These are phyloP conservation scores for Scophthalmus maximus DNA, from an alignment of 2,113 vertebrate genomes.

Conservation along the genomic window DNA sequence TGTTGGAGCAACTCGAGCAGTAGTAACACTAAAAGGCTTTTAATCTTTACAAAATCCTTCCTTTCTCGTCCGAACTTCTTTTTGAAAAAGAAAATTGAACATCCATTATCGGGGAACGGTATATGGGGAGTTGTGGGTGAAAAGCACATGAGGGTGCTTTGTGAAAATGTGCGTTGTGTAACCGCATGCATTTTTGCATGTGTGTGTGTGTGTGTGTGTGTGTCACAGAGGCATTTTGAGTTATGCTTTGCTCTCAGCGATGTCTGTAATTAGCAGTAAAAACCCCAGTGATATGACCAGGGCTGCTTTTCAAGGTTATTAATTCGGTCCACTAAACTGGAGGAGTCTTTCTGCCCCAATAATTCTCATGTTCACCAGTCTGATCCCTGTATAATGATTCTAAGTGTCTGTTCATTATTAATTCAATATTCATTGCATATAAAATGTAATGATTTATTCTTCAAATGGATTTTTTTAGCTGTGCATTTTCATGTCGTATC, in stretches of 20 bases:
- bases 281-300: constrained; percentile 53
- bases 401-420: background rate
- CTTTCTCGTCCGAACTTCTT: constrained; percentile 45
- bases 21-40: constrained; percentile 75
- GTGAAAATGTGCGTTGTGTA: constrained; percentile 16
- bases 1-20: constrained; percentile 61
- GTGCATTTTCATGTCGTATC: constrained; percentile 1
- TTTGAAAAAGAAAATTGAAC: constrained; percentile 34
- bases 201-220: constrained; percentile 29
- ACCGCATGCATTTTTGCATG: constrained; percentile 2
- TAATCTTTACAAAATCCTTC: constrained; percentile 62
- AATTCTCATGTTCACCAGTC: constrained; percentile 28
- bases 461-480: background rate
- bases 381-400: constrained; percentile 38
- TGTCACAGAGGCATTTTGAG: constrained; percentile 50
- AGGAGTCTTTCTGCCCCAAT: constrained; percentile 55
- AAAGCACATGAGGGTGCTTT: constrained; percentile 22
- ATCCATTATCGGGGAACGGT: constrained; percentile 49
- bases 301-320: constrained; percentile 73
- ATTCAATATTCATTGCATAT: constrained; percentile 15
- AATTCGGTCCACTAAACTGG: constrained; percentile 41
- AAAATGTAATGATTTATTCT: constrained; percentile 8
- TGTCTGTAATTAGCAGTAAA: constrained; percentile 76
- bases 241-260: constrained; percentile 68
- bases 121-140: background rate